Conservation (phyloP, 2,888 invertebrate species). For the Campaea margaritaria region DNA sequence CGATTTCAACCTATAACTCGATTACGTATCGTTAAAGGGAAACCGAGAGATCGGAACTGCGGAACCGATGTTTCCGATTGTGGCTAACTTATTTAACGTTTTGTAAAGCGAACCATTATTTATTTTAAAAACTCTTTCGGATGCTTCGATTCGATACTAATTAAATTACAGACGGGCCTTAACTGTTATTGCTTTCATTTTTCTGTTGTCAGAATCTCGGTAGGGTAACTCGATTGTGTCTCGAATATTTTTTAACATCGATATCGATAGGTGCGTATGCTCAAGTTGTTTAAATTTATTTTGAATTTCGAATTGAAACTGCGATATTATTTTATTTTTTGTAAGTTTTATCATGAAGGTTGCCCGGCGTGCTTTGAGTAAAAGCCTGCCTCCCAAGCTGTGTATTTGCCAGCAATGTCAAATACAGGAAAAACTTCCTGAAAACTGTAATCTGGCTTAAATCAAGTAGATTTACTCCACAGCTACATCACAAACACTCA, state of each 20-base stretch:
- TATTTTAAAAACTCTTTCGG: slow-evolving; percentile 47
- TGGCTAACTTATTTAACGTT: slow-evolving; percentile 54
- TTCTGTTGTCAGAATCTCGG: slow-evolving; percentile 36
- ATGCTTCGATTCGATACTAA: slow-evolving; percentile 40
- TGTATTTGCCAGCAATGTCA: too few species aligned
- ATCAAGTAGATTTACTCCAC: slow-evolving; percentile 9
- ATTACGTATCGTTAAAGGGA: slow-evolving; percentile 51
- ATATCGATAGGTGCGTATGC: too few species aligned
- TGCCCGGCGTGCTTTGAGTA: too few species aligned
- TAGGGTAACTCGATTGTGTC: slow-evolving; percentile 4
- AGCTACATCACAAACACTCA: slow-evolving; percentile 15
- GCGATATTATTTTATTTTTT: not conserved
- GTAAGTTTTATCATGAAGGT: too few species aligned
- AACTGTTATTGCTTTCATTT: slow-evolving; percentile 40
- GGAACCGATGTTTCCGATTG: slow-evolving; percentile 54
- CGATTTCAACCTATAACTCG: slow-evolving; percentile 46
- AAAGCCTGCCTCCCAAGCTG: too few species aligned
- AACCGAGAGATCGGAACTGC: slow-evolving; percentile 49
- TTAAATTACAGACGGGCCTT: slow-evolving; percentile 43
- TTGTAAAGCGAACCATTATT: slow-evolving; percentile 52
- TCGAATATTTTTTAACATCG: too few species aligned
- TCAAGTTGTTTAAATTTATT: too few species aligned
- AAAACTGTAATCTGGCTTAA: slow-evolving; percentile 6
- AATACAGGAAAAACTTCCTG: not conserved
- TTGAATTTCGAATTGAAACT: not conserved